phyloP scores from a whole-genome alignment of 2,113 vertebrate species.

The Crotalus viridis region DNA sequence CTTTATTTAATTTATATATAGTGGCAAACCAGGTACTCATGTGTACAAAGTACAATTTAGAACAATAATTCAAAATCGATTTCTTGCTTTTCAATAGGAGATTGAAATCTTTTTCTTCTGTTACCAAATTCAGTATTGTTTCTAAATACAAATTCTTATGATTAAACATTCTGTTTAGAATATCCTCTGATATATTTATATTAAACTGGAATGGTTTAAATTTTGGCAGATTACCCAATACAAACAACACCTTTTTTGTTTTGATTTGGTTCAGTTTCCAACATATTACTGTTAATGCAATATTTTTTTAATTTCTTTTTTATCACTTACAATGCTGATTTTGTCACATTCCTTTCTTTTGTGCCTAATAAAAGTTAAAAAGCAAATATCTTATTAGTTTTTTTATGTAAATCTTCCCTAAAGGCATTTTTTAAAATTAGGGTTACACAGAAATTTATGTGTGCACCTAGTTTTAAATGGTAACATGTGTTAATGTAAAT shows the following conservation, averaged over 20 bases:
- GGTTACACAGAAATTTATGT: background rate
- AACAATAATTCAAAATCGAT: background rate
- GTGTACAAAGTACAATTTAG: background rate
- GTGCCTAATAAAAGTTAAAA: background rate
- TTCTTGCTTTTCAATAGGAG: background rate
- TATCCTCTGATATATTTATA: background rate
- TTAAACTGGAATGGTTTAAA: background rate
- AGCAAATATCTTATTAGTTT: background rate
- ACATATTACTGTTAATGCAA: background rate
- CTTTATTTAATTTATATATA: background rate
- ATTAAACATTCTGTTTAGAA: background rate
- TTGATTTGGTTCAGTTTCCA: background rate
- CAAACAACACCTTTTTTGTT: background rate
- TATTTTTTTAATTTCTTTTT: constrained; percentile 41
- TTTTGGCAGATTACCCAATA: background rate
- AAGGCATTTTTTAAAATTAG: background rate
- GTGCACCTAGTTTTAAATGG: background rate
- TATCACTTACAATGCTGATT: constrained; percentile 32
- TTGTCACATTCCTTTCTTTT: background rate
- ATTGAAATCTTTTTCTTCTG: background rate
- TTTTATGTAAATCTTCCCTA: background rate
- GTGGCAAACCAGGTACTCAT: background rate
- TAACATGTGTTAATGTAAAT: background rate
- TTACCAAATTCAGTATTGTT: background rate
- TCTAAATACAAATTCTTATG: background rate